Percentiles rank a stretch among this genome's conserved stretches.
These are phyloP conservation scores for Scartelaos histophorus DNA, from an alignment of 2,113 vertebrate genomes.

Conservation along the genomic window DNA sequence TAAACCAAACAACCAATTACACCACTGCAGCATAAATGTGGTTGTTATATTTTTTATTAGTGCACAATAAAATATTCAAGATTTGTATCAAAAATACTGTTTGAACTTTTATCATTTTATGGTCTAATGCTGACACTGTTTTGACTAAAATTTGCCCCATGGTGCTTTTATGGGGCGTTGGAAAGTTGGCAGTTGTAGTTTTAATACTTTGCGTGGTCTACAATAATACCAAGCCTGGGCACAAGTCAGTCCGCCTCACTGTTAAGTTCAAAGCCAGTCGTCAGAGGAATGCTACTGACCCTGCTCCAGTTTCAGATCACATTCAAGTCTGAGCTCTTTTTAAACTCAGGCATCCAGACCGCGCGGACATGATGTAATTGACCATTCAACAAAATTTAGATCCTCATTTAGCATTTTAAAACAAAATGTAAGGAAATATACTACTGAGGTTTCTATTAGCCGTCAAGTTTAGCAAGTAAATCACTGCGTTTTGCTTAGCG, in stretches of 20 bases:
- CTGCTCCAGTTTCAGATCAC: slow-evolving; percentile 46
- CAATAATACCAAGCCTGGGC: slow-evolving; percentile 6
- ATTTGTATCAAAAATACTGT: background rate
- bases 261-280: slow-evolving; percentile 31
- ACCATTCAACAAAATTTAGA: slow-evolving; percentile 5
- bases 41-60: background rate
- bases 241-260: background rate
- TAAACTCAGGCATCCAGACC: slow-evolving; percentile 45
- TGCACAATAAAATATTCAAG: background rate
- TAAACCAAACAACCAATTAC: too few relatives aligned
- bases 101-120: background rate
- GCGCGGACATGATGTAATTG: slow-evolving; percentile 14
- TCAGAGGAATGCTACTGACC: slow-evolving; percentile 34
- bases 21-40: too few relatives aligned
- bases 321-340: slow-evolving; percentile 44
- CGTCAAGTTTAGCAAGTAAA: background rate
- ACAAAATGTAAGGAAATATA: slow-evolving; percentile 3
- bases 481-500: slow-evolving; percentile 11
- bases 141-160: slow-evolving; percentile 1
- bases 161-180: background rate
- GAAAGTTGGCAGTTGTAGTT: slow-evolving; percentile 7
- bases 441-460: background rate
- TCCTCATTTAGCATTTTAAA: background rate
- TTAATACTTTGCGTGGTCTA: slow-evolving; percentile 12
- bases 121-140: background rate